These are phyloP conservation scores for Alentia gelatinosa DNA, from an alignment of 2,888 invertebrate species.

Conservation along the genomic window DNA sequence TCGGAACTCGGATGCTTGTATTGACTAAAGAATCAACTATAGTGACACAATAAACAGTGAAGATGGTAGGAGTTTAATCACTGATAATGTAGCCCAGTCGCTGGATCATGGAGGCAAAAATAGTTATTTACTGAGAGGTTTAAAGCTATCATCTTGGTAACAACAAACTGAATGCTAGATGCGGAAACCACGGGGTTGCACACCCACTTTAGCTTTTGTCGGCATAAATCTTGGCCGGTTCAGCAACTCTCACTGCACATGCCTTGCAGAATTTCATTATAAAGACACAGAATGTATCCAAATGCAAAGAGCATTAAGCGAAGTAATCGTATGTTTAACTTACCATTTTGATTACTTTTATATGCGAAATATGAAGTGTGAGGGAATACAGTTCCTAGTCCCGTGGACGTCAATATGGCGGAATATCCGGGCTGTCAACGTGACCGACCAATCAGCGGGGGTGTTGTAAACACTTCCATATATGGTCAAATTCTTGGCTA, in stretches of 20 bases:
- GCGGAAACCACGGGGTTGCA: neutral
- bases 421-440: constrained; percentile 51
- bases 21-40: no score
- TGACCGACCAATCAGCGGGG: constrained; percentile 17
- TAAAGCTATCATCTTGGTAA: no score
- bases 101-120: no score
- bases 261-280: no score
- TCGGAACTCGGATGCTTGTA: no score
- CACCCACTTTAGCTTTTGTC: constrained; percentile 23
- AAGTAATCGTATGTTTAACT: neutral
- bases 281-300: neutral
- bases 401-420: constrained; percentile 53
- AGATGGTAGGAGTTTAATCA: no score
- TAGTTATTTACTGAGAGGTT: no score
- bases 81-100: no score
- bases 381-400: neutral
- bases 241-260: neutral
- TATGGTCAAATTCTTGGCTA: constrained; percentile 36
- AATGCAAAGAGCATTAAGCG: neutral
- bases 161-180: neutral
- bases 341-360: constrained; percentile 22
- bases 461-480: constrained; percentile 27
- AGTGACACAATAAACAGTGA: no score
- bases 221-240: neutral
- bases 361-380: neutral